Evolutionary conservation across 2,797 vertebrate genomes (phyloP).

Genomic region (Pyrocephalus nanus): DNA sequence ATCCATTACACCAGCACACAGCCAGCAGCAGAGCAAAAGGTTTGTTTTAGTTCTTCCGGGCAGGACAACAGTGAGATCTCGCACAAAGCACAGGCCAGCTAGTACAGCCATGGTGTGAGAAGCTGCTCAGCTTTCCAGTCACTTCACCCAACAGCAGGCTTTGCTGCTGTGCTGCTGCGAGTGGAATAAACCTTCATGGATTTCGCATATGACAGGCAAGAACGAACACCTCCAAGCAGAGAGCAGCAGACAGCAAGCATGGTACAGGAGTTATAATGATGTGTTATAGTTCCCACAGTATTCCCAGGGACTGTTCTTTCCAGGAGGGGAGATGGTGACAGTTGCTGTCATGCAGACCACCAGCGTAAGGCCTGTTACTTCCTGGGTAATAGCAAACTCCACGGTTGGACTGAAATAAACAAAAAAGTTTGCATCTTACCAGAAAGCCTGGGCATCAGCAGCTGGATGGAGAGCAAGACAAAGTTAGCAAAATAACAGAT

Average conservation of each 20-base stretch:
- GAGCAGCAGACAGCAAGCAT: background rate
- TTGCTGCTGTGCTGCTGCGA: background rate
- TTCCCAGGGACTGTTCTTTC: background rate
- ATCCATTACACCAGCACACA: background rate
- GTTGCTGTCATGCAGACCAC: background rate
- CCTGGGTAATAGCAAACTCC: background rate
- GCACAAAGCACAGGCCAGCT: background rate
- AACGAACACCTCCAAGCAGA: background rate
- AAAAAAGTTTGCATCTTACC: background rate
- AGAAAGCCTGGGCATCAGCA: background rate
- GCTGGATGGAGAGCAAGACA: background rate
- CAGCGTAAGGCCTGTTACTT: background rate
- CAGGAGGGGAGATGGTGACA: background rate
- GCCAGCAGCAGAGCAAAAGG: background rate
- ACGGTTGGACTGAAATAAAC: background rate
- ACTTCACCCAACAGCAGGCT: background rate
- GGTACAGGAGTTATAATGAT: background rate
- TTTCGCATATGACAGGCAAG: background rate
- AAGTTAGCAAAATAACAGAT: background rate
- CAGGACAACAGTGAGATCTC: background rate
- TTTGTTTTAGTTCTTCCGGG: background rate
- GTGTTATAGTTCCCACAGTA: background rate
- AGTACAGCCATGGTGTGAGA: fast-evolving
- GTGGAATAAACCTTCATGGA: background rate
- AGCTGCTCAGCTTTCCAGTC: background rate